Evolutionary conservation across 23 tunicate species (phyloP), one percentile per base, ranked within the genome.

Genomic region (Diplosoma virens): DNA sequence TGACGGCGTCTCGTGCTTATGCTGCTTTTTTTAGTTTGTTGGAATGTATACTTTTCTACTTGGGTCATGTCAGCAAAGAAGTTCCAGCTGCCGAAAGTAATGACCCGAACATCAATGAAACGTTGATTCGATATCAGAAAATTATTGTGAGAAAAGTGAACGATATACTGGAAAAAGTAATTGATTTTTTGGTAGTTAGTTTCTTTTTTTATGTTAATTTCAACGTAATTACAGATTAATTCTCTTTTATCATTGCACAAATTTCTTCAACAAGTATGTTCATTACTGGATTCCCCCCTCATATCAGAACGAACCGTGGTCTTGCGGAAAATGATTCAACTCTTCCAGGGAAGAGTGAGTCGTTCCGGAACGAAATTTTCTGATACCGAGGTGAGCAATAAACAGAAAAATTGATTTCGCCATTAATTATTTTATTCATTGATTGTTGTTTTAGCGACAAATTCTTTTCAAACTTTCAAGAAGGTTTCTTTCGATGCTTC

Each of bases 141-240:
- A 47, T 26, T 1, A 14, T 78, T 0, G 33, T 61, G 18, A 58
- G 70, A 16, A 26, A 47, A 21, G 82, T 64, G 23, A 58, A 78
- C 33, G 73, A 78, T 41, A 45, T 78, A 30, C 21, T 78, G 59
- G 52, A 78, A 21, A 78, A 60, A 65, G 79, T 73, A 73, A 16
- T 22, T 32, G 48, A 5, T 41, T n/a, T n/a, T n/a, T n/a, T n/a
- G n/a, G n/a, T n/a, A n/a, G n/a, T n/a, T n/a, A n/a, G n/a, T n/a
- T n/a, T n/a, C n/a, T n/a, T n/a, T n/a, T n/a, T n/a, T n/a, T n/a
- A n/a, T n/a, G n/a, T n/a, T n/a, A n/a, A n/a, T n/a, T n/a, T n/a
- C n/a, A n/a, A n/a, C n/a, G n/a, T n/a, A n/a, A 9, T 16, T 9
- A 45, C 80, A 75, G 80, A 58, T 75, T 9, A 58, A 75, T 48